Evolutionary conservation across 2,888 invertebrate species (phyloP), one percentile per base, ranked within the genome.

Genomic region (Cyclophora punctaria): DNA sequence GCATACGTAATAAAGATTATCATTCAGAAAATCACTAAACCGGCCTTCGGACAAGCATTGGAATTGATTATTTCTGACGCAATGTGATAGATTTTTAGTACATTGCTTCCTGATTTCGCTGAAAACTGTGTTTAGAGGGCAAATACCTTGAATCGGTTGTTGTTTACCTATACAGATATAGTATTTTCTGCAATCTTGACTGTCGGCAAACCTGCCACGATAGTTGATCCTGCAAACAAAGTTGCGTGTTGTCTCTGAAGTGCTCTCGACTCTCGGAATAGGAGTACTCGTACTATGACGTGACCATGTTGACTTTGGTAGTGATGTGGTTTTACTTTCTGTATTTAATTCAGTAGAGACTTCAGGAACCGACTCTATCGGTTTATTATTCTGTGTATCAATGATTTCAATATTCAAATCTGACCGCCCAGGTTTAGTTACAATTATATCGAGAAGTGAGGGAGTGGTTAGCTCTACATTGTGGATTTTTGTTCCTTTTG

Each of bases 171-270:
- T 66, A 58, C 91, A 91, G 47, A 83, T 79, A 58, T 90, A 90
- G 64, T 89, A 91, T 62, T 84, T 86, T 47, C 78, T 81, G 53
- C 90, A 90, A 59, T 90, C 78, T 35, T 70, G 62, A 7, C 74
- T 77, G 65, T 90, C 88, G 3, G 83, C 69, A 63, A 85, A 90
- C 60, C 75, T 81, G 2, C 90, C 90, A n/a, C 80, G 70, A n/a
- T 55, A 59, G 37, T 65, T 63, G 52, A 63, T 65, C 20, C 48
- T 50, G 51, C 86, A 86, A 46, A 58, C 60, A 51, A 73, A 75
- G 6, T 41, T 44, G 35, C 44, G 34, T 53, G 7, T 7, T 4
- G 51, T 43, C 5, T 52, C 42, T 49, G 48, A 48, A 35, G 45
- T 42, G 50, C 47, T 7, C 50, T 55, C 33, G 41, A 48, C 34